Base-by-base conservation (phyloP, 2,888 invertebrate genomes). In the Amphipyra berbera region DNA sequence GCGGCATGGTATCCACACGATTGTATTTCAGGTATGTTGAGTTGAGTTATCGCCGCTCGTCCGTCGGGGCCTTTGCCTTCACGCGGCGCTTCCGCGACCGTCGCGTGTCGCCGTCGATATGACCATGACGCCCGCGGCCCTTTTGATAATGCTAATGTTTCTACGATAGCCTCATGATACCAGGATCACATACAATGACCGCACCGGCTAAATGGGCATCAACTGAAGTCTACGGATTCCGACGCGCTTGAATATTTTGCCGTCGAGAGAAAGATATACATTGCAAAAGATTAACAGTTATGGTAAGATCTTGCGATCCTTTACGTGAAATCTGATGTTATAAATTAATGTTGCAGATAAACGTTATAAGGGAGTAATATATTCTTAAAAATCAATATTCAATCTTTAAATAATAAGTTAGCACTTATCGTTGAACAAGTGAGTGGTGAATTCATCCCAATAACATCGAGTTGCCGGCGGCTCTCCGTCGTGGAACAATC, bases 71-170 rank as follows among this genome's bases (percentile, higher is more conserved):
- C 90, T 92, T 93, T 90, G 91, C 84, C 85, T 88, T 81, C 84
- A 82, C 76, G 81, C 81, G 81, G 82, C 82, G 89, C 90, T 93
- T 92, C 93, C 92, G 92, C 91, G 89, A 88, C 88, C 87, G 89
- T 89, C 89, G 88, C 85, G 86, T 89, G 92, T 91, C 90, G 88
- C 83, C 90, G 81, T 86, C 88, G 93, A 93, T 93, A 92, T 87
- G 87, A 91, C 85, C 91, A 88, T 88, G 90, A 91, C 90, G 88
- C 90, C 88, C 83, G 92, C 92, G 93, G 93, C 84, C 89, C 91
- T 92, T 90, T 92, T 93, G 93, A 93, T 94, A 93, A 93, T 92
- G 92, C 91, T 93, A 94, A 94, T 93, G 92, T 92, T 87, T 75
- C 83, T 82, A 81, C 87, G 93, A 92, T 92, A 91, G 88, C 79